A percentile compares a stretch with the other conserved stretches of the same genome.
These are phyloP conservation scores for Siphamia tubifer DNA, from an alignment of 2,113 vertebrate species.

Conservation along the genomic window DNA sequence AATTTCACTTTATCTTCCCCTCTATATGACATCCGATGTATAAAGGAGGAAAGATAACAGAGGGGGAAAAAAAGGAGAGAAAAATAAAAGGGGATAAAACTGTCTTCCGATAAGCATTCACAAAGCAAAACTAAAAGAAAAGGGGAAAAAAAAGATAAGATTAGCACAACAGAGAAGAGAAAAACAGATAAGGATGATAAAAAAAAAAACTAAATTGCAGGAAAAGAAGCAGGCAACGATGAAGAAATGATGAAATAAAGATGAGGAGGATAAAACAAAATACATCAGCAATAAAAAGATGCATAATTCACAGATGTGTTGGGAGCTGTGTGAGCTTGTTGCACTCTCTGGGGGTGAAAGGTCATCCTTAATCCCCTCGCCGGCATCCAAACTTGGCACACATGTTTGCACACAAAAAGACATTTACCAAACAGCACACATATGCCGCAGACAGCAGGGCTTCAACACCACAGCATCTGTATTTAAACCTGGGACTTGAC, in stretches of 20 bases:
- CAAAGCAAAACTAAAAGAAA: not conserved
- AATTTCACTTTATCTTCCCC: slow-evolving; percentile 30
- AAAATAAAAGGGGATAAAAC: not conserved
- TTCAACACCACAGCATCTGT: slow-evolving; percentile 11
- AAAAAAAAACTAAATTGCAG: slow-evolving; percentile 7
- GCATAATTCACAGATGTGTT: slow-evolving; percentile 27
- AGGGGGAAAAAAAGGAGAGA: slow-evolving; percentile 25
- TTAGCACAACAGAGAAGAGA: too few relatives aligned
- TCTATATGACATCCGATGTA: slow-evolving; percentile 40
- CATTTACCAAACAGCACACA: not conserved
- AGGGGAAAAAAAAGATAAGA: too few relatives aligned
- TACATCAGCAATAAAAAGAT: not conserved
- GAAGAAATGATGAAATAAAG: slow-evolving; percentile 26
- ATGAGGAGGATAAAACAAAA: not conserved
- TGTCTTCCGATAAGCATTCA: slow-evolving; percentile 31
- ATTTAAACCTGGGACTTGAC: slow-evolving; percentile 31
- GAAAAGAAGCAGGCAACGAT: not conserved
- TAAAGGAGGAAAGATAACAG: slow-evolving; percentile 20
- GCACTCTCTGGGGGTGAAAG: slow-evolving; percentile 24
- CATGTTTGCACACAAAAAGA: not conserved
- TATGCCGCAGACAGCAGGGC: slow-evolving; percentile 5
- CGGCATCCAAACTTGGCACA: slow-evolving; percentile 6
- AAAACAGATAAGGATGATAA: slow-evolving; percentile 18
- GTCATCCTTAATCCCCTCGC: slow-evolving; percentile 12
- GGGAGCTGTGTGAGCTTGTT: not conserved